Conservation (phyloP, 2,888 invertebrate genomes). For the Lydus trimaculatus region DNA sequence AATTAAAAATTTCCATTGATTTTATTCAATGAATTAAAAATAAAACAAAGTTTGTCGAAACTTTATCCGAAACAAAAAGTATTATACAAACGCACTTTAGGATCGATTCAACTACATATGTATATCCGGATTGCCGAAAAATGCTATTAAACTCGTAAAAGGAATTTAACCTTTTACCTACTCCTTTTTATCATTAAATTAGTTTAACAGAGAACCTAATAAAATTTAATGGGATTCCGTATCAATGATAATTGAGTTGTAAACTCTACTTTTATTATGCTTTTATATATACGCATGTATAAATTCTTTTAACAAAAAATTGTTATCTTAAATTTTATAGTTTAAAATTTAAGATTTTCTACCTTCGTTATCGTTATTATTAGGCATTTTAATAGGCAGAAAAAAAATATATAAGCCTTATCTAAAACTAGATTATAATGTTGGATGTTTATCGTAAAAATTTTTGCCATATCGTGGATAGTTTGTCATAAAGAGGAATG, state of each 20-base stretch:
- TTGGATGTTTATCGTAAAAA: too few species aligned
- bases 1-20: background rate
- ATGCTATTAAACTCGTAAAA: conserved; percentile 3
- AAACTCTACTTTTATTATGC: conserved; percentile 34
- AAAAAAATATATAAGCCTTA: too few species aligned
- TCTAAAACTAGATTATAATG: too few species aligned
- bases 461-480: too few species aligned
- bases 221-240: conserved; percentile 34
- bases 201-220: conserved; percentile 7
- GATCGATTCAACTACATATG: background rate
- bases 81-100: background rate
- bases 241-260: conserved; percentile 34
- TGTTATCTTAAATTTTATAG: background rate
- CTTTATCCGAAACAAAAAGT: background rate
- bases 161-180: background rate
- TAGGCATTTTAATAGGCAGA: too few species aligned
- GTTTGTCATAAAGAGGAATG: too few species aligned
- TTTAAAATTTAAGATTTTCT: background rate
- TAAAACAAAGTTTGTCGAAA: background rate
- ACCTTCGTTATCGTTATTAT: too few species aligned
- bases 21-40: background rate
- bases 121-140: background rate
- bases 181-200: conserved; percentile 1
- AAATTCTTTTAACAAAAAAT: background rate
- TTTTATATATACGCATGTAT: background rate